phyloP scores from a whole-genome alignment of 2,113 vertebrate species.

The Sardina pilchardus region DNA sequence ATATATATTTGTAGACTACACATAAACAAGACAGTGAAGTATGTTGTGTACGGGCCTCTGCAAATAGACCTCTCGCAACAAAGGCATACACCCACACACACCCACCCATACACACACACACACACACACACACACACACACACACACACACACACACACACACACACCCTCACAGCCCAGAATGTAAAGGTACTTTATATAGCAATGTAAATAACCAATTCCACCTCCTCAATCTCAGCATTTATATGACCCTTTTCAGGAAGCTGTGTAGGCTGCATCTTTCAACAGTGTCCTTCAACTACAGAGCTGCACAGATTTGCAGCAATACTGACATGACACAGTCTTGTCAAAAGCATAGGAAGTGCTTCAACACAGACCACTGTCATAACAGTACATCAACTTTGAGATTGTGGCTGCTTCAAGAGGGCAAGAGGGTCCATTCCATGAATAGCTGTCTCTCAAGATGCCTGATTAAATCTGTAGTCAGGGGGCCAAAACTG shows the following conservation, averaged over 20 bases:
- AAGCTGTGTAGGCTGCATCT: neutral
- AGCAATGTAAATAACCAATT: neutral
- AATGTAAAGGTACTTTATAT: neutral
- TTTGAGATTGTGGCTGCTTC: neutral
- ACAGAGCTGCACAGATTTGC: neutral
- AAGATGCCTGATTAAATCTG: neutral
- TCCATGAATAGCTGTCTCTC: neutral
- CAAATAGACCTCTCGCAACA: neutral
- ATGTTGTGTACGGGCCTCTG: neutral
- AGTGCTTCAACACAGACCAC: neutral
- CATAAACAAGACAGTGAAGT: neutral
- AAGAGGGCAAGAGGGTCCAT: too few relatives aligned
- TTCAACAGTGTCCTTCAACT: neutral
- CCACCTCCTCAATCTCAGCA: neutral
- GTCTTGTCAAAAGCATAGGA: neutral
- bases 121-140: neutral
- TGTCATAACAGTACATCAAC: neutral
- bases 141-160: neutral
- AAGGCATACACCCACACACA: neutral
- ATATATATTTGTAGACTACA: neutral
- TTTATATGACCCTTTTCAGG: neutral
- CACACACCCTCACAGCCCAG: neutral
- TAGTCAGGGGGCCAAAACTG: too few relatives aligned
- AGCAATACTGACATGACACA: neutral
- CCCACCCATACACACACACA: neutral